Conservation (phyloP, 2,797 vertebrate genomes). For the Sebastes minor region DNA sequence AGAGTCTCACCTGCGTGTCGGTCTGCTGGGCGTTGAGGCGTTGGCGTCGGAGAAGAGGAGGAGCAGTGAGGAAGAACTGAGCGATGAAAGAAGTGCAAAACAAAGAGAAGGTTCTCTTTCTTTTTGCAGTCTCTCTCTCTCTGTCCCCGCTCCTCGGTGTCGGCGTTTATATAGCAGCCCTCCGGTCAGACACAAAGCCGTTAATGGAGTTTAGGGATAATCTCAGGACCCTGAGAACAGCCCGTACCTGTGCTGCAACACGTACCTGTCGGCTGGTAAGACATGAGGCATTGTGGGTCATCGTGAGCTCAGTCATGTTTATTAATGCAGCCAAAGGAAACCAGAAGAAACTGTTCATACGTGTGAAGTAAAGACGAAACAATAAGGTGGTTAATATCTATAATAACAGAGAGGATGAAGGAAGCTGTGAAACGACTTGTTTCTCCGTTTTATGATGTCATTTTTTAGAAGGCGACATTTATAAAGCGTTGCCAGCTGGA, state of each 20-base stretch:
- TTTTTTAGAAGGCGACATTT: background rate
- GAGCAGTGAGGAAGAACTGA: background rate
- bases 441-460: background rate
- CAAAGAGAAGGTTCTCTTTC: constrained; percentile 61
- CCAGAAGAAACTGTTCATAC: background rate
- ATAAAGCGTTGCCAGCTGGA: background rate
- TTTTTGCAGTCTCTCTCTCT: constrained; percentile 53
- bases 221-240: constrained; percentile 29
- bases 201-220: constrained; percentile 25
- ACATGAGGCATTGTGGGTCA: background rate
- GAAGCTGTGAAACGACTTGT: background rate
- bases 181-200: background rate
- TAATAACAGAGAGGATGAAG: background rate
- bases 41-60: background rate
- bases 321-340: background rate
- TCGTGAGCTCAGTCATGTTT: background rate
- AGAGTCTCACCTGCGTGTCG: constrained; percentile 26
- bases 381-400: background rate
- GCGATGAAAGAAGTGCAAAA: constrained; percentile 45
- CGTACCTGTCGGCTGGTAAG: background rate
- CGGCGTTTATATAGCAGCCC: constrained; percentile 30
- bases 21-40: background rate
- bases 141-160: rapidly evolving
- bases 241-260: background rate
- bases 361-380: background rate